A percentile compares a stretch with the other conserved stretches of the same genome.
These are phyloP conservation scores for Liopterus haemorrhoidalis DNA, from an alignment of 2,888 invertebrate genomes.

Conservation along the genomic window DNA sequence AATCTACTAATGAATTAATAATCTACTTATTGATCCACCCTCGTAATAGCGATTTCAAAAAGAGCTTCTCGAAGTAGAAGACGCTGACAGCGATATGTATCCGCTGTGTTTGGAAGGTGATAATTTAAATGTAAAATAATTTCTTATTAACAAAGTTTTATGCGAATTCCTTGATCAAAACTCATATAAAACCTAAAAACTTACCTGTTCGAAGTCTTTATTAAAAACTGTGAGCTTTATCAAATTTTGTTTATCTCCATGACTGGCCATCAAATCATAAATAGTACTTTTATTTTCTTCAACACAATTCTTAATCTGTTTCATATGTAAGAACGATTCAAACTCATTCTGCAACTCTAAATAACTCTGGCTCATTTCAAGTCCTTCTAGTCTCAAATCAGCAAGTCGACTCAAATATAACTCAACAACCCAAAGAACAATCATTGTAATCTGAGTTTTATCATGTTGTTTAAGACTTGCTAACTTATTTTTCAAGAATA, in stretches of 20 bases:
- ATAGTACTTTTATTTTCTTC: constrained; percentile 75
- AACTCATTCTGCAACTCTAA: constrained; percentile 67
- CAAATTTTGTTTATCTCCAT: constrained; percentile 88
- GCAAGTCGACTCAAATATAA: constrained; percentile 85
- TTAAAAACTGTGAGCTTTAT: constrained; percentile 81
- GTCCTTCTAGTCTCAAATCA: constrained; percentile 52
- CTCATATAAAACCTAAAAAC: constrained; percentile 1
- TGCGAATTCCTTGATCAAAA: not conserved
- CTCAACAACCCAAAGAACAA: constrained; percentile 93
- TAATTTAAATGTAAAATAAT: too few relatives aligned
- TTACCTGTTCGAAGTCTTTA: constrained; percentile 78
- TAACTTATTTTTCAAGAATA: constrained; percentile 79
- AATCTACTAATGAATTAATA: too few relatives aligned
- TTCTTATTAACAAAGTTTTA: too few relatives aligned
- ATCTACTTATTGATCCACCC: too few relatives aligned
- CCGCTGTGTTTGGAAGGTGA: too few relatives aligned
- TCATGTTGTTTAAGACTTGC: constrained; percentile 66
- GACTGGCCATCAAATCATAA: constrained; percentile 86
- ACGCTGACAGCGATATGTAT: too few relatives aligned
- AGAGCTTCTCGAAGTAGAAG: too few relatives aligned
- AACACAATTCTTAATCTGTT: constrained; percentile 72
- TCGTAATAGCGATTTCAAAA: too few relatives aligned
- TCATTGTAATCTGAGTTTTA: constrained; percentile 83
- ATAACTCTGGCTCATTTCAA: constrained; percentile 46
- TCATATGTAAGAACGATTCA: constrained; percentile 65